Conservation (phyloP, 64 coral and sea anemone genomes). For the Dendrophyllia cribrosa region DNA sequence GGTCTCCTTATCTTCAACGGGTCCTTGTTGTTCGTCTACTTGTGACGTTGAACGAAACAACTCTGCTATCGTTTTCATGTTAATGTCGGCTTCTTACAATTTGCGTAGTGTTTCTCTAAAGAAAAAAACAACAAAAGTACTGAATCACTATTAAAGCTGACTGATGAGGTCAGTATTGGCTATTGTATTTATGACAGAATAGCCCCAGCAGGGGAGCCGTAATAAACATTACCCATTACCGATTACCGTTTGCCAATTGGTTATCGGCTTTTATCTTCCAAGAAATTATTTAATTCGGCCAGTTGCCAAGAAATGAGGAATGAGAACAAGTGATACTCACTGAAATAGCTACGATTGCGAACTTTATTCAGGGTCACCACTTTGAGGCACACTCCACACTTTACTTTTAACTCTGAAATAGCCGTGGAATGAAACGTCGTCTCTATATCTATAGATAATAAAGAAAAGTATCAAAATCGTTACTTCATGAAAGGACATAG, state of each 20-base stretch:
- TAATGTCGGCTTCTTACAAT: constrained; percentile 43
- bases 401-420: constrained; percentile 53
- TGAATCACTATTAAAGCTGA: constrained; percentile 3
- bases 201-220: too few relatives aligned
- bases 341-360: constrained; percentile 63
- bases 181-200: background rate
- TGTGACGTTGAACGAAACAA: constrained; percentile 31
- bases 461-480: constrained; percentile 15
- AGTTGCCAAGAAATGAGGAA: constrained; percentile 11
- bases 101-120: constrained; percentile 57
- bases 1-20: background rate
- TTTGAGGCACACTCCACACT: constrained; percentile 61
- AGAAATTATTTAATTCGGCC: background rate
- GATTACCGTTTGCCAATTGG: too few relatives aligned
- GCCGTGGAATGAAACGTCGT: constrained; percentile 32
- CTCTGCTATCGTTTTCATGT: constrained; percentile 26
- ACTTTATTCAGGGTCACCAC: constrained; percentile 64
- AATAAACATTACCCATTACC: too few relatives aligned
- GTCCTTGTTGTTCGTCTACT: constrained; percentile 5
- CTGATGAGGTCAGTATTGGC: background rate
- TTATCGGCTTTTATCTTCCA: background rate
- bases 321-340: constrained; percentile 44
- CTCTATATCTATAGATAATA: constrained; percentile 59
- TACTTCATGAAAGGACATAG: background rate
- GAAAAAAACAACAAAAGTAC: constrained; percentile 6